phyloP scores from a whole-genome alignment of 2,888 invertebrate species.

The Abscondita cerata region DNA sequence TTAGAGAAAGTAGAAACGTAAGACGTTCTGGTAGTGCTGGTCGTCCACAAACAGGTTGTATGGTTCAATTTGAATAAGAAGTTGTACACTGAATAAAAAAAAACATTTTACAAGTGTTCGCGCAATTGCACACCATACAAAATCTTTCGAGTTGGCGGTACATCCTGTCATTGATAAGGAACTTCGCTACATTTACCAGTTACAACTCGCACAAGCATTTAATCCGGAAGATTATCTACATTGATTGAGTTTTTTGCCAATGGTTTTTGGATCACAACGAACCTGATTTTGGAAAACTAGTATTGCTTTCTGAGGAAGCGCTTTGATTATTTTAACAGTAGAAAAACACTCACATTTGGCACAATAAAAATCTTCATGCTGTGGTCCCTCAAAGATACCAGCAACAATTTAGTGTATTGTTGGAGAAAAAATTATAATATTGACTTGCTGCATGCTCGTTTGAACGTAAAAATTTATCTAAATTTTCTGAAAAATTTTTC shows the following conservation, averaged over 20 bases:
- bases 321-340: background rate
- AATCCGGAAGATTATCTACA: too few species aligned
- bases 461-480: too few species aligned
- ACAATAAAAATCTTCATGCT: background rate
- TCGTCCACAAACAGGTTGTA: background rate
- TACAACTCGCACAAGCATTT: too few species aligned
- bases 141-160: background rate
- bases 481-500: background rate
- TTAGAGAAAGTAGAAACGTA: too few species aligned
- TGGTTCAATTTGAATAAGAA: background rate
- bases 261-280: background rate
- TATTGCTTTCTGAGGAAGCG: background rate
- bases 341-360: background rate
- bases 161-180: background rate
- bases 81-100: background rate
- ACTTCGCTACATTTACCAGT: too few species aligned
- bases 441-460: too few species aligned
- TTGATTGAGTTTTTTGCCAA: too few species aligned
- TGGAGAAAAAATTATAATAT: too few species aligned
- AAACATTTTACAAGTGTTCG: too few species aligned
- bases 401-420: too few species aligned
- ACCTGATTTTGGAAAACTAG: background rate
- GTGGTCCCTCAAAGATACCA: background rate
- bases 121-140: background rate
- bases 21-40: background rate